These are phyloP conservation scores for Sinhomidia bicolor DNA, from an alignment of 2,888 invertebrate species.

Conservation along the genomic window DNA sequence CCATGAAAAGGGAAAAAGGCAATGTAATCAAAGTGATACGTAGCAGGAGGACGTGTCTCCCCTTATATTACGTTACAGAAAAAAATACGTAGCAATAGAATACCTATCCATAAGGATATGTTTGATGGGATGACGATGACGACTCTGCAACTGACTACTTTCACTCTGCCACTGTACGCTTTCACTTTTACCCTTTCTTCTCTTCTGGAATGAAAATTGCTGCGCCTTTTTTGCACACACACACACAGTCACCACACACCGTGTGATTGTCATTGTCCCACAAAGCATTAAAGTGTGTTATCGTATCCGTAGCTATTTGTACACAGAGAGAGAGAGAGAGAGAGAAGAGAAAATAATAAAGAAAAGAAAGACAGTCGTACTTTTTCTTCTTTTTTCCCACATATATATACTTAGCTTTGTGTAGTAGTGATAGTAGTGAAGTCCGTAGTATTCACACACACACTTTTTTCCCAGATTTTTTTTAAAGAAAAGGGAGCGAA, in stretches of 20 bases:
- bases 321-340: background rate
- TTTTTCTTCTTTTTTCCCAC: constrained; percentile 6
- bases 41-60: background rate
- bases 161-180: background rate
- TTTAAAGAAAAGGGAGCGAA: background rate
- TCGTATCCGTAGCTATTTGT: constrained; percentile 9
- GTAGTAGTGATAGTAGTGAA: too few relatives aligned
- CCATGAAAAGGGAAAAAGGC: constrained; percentile 18
- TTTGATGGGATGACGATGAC: background rate
- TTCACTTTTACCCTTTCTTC: constrained; percentile 30
- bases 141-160: constrained; percentile 33
- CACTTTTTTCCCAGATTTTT: background rate
- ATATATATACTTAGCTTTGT: too few relatives aligned
- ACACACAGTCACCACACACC: too few relatives aligned
- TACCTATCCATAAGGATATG: background rate
- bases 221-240: background rate
- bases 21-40: constrained; percentile 42
- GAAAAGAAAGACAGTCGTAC: constrained; percentile 15
- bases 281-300: background rate
- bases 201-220: background rate
- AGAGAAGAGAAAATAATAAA: background rate
- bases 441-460: background rate
- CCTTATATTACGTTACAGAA: background rate
- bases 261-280: constrained; percentile 25
- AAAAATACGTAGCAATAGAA: background rate